Evolutionary conservation across 1,140 invertebrate species (phyloP), one percentile per base, ranked within the genome.

Genomic region (Bombus vancouverensis): DNA sequence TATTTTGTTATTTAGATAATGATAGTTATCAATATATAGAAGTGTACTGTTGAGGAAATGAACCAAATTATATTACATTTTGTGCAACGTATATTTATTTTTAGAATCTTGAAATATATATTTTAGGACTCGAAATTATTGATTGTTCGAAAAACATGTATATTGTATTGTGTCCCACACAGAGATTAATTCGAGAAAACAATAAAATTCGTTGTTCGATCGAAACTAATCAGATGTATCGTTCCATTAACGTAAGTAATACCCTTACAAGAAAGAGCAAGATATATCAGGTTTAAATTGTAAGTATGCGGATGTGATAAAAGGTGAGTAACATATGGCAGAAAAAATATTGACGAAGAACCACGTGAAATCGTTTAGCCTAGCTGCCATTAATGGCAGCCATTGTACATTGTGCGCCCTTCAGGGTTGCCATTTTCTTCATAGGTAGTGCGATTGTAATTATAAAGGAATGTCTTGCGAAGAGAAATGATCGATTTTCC

Each of bases 401-500:
- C 88, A 89, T 89, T 89, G 75, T 73, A 68, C 28, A 44, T 79
- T 75, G 42, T 66, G 62, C 80, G 88, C 85, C 88, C 84, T 89
- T 87, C 81, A 76, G 81, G 73, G 65, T 59, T 75, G 74, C 65
- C 80, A 73, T 87, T 74, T 80, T 44, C 28, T 44, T 59, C 42
- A 57, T 80, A 65, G 34, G 34, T 25, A 62, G 76, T 84, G 76
- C 42, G 76, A 80, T 72, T 34, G 9, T 72, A 84, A 62, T 79
- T 77, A 72, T 13, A n/a, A 53, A 62, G 39, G 15, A 44, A 72
- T 80, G 13, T 25, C 39, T 68, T 42, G 6, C 1, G 13, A 12
- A 1, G 1, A 71, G 44, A 15, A 57, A 32, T 53, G 18, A 39
- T 39, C 25, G 62, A 65, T 68, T 76, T 57, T 59, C 5, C 15